Evolutionary conservation across 2,888 invertebrate genomes (phyloP).

Genomic region (Stenoptilia bipunctidactyla): DNA sequence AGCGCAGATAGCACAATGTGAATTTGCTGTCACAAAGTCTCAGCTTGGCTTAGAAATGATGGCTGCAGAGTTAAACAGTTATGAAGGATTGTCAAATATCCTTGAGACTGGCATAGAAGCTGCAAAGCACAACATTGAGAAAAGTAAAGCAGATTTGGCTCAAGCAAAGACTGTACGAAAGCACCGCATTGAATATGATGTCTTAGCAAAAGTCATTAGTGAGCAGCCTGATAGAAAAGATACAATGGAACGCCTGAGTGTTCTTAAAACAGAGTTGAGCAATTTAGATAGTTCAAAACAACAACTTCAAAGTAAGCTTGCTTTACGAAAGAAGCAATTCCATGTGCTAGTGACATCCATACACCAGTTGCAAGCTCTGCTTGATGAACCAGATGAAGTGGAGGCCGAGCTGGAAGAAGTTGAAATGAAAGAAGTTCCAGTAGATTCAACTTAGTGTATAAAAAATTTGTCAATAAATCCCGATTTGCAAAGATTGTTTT

Average conservation of each 20-base stretch:
- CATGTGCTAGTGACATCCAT: slow-evolving; percentile 89
- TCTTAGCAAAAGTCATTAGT: slow-evolving; percentile 90
- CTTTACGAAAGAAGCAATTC: slow-evolving; percentile 89
- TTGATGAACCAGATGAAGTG: slow-evolving; percentile 78
- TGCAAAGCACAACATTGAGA: slow-evolving; percentile 85
- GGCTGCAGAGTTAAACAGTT: slow-evolving; percentile 85
- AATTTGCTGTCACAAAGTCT: slow-evolving; percentile 89
- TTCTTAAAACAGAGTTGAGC: slow-evolving; percentile 80
- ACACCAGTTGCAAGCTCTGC: slow-evolving; percentile 83
- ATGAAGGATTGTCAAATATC: slow-evolving; percentile 80
- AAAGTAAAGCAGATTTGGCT: slow-evolving; percentile 83
- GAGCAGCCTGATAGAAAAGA: slow-evolving; percentile 91
- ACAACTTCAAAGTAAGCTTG: slow-evolving; percentile 81
- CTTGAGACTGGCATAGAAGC: slow-evolving; percentile 84
- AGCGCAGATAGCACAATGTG: slow-evolving; percentile 87
- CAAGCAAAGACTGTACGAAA: slow-evolving; percentile 89
- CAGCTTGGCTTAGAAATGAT: slow-evolving; percentile 85
- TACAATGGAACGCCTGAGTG: slow-evolving; percentile 77
- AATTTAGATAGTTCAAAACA: slow-evolving; percentile 78
- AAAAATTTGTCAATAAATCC: no score
- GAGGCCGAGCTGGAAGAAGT: slow-evolving; percentile 45
- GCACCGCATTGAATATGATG: slow-evolving; percentile 93
- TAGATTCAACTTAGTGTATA: slow-evolving; percentile 14
- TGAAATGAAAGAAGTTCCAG: slow-evolving; percentile 44
- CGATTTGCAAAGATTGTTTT: no score